Conservation (phyloP, 2,797 vertebrate genomes). For the Danio aesculapii region DNA sequence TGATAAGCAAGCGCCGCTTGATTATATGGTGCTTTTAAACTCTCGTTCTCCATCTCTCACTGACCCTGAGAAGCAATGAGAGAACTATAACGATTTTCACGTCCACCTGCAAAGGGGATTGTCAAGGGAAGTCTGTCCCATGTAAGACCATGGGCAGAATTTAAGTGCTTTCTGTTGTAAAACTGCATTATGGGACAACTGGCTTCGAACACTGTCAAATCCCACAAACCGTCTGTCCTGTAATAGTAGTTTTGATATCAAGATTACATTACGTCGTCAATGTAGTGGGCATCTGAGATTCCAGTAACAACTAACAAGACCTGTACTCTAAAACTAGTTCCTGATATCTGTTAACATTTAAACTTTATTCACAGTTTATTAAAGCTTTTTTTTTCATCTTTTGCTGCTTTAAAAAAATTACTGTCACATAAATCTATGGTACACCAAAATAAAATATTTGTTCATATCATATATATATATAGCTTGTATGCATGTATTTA, state of each 20-base stretch:
- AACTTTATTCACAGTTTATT: slow-evolving; percentile 83
- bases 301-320: slow-evolving; percentile 76
- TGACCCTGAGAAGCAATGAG: slow-evolving; percentile 69
- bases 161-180: slow-evolving; percentile 88
- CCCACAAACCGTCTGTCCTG: slow-evolving; percentile 55
- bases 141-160: slow-evolving; percentile 75
- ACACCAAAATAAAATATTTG: slow-evolving; percentile 82
- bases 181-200: slow-evolving; percentile 63
- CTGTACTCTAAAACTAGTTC: slow-evolving; percentile 73
- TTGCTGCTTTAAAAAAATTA: slow-evolving; percentile 74
- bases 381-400: slow-evolving; percentile 80
- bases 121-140: slow-evolving; percentile 82
- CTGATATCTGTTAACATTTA: slow-evolving; percentile 53
- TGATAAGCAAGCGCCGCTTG: slow-evolving; percentile 26
- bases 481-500: slow-evolving; percentile 63
- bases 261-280: slow-evolving; percentile 48
- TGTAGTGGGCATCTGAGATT: slow-evolving; percentile 61
- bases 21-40: slow-evolving; percentile 45
- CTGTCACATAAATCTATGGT: slow-evolving; percentile 80
- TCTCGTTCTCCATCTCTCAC: slow-evolving; percentile 64
- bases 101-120: slow-evolving; percentile 87
- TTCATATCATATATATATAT: slow-evolving; percentile 51
- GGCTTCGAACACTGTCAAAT: slow-evolving; percentile 52
- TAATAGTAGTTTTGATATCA: slow-evolving; percentile 55
- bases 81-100: slow-evolving; percentile 62